These are phyloP conservation scores for Tolmerus cingulatus DNA, from an alignment of 2,888 invertebrate species.

Conservation along the genomic window DNA sequence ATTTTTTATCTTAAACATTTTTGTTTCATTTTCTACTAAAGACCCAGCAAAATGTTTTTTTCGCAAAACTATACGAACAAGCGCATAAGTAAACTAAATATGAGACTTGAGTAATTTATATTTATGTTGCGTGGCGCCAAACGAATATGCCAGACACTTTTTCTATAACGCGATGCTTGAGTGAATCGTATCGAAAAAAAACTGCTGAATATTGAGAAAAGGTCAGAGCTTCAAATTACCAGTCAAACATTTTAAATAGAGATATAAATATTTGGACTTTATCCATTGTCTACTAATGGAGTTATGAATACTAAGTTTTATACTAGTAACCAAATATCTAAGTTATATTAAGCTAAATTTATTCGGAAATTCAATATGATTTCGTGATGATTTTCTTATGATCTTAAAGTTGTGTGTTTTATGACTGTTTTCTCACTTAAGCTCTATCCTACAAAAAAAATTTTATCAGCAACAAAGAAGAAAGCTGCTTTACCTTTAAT, in stretches of 20 bases:
- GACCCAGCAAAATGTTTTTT: neutral
- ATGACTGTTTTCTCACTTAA: neutral
- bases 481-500: too few species aligned
- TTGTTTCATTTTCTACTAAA: neutral
- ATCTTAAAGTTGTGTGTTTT: neutral
- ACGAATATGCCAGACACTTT: neutral
- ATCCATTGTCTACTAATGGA: neutral
- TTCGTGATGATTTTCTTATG: neutral
- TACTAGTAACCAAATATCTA: neutral
- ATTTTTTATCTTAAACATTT: neutral
- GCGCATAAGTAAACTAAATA: neutral
- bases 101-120: neutral
- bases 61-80: neutral
- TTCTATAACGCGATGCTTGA: neutral
- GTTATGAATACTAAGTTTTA: neutral
- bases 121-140: neutral
- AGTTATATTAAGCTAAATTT: neutral
- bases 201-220: neutral
- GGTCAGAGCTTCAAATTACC: neutral
- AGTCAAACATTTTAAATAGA: neutral
- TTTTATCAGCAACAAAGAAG: too few species aligned
- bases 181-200: neutral
- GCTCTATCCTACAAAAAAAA: too few species aligned
- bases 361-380: neutral
- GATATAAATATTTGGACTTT: neutral